phyloP scores from a whole-genome alignment of 2,888 invertebrate species.

The Oligia strigilis region DNA sequence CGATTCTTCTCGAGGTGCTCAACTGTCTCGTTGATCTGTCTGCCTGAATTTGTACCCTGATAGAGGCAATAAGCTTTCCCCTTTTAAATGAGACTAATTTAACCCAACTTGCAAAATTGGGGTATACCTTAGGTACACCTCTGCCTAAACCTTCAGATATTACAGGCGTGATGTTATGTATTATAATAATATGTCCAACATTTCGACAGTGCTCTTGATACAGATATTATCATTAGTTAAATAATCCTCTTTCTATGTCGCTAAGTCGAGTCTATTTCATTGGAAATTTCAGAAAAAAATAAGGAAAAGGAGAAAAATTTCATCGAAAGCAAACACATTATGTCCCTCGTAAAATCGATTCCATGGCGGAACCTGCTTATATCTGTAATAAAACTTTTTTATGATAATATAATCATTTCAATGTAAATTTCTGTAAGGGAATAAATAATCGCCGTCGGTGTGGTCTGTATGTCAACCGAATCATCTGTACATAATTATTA shows the following conservation, averaged over 20 bases:
- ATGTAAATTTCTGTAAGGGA: slow-evolving; percentile 29
- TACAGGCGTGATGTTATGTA: not conserved
- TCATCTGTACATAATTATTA: not conserved
- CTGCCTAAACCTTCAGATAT: too few species aligned
- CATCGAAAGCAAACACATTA: slow-evolving; percentile 50
- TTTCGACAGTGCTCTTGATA: too few species aligned
- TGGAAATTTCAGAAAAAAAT: slow-evolving; percentile 14
- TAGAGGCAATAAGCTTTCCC: not conserved
- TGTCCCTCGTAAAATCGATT: slow-evolving; percentile 37
- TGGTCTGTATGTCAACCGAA: not conserved
- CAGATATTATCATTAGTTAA: not conserved
- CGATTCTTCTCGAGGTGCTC: too few species aligned
- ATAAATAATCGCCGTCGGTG: not conserved
- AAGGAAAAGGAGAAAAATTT: slow-evolving; percentile 24
- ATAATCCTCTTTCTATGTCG: slow-evolving; percentile 1
- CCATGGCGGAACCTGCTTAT: slow-evolving; percentile 33
- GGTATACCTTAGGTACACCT: too few species aligned
- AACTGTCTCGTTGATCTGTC: too few species aligned
- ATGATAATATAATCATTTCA: slow-evolving; percentile 55
- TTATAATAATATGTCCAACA: not conserved
- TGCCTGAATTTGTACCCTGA: not conserved
- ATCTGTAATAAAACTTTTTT: slow-evolving; percentile 51
- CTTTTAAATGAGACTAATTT: too few species aligned
- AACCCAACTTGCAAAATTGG: too few species aligned
- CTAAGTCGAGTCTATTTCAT: not conserved